Base-by-base conservation (phyloP, 92 coral and sea anemone genomes). In the Chrysogorgia sp. region DNA sequence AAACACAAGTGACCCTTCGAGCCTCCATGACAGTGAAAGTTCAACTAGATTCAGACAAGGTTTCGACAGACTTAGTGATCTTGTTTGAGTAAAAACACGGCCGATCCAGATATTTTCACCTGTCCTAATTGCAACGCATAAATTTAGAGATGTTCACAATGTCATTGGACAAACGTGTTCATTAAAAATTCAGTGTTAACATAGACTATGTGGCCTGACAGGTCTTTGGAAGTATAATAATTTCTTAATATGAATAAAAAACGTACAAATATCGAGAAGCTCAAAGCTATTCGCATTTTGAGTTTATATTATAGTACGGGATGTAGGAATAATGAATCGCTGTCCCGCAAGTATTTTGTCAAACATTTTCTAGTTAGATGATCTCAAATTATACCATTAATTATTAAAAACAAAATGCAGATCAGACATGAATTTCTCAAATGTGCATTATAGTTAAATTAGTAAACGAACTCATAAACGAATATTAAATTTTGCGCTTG, bases 41-140 rank as follows among this genome's bases (percentile, higher is more conserved):
- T 47, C 53, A 15, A 47, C 53, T n/a, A 47, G 53, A 47, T 47
- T 15, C 53, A 15, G 2, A 47, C 5, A 37, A 37, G 10, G 7
- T n/a, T 47, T 37, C 50, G 76, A 34, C 48, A 21, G 55, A 23
- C 40, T 55, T 49, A 40, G 14, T 49, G 59, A 34, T 69, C 61
- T 45, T 48, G 41, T 13, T n/a, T 34, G 30, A 68, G 37, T 17
- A 24, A 69, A 48, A 69, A 69, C 41, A 24, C 40, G 76, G 31
- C 50, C 21, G 37, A 30, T 26, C 34, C 40, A 64, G 20, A 69
- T 28, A 26, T 67, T 69, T 69, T 22, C 76, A 69, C 76, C 76
- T 69, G 76, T 41, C 33, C 35, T 69, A 68, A 68, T 68, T 68
- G 55, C 50, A 40, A 20, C 41, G 76, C 59, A 69, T 69, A 47